A percentile compares a stretch with the other conserved stretches of the same genome.
Evolutionary conservation across 2,113 vertebrate genomes (phyloP).

Genomic region (Petrocephalus zakoni): DNA sequence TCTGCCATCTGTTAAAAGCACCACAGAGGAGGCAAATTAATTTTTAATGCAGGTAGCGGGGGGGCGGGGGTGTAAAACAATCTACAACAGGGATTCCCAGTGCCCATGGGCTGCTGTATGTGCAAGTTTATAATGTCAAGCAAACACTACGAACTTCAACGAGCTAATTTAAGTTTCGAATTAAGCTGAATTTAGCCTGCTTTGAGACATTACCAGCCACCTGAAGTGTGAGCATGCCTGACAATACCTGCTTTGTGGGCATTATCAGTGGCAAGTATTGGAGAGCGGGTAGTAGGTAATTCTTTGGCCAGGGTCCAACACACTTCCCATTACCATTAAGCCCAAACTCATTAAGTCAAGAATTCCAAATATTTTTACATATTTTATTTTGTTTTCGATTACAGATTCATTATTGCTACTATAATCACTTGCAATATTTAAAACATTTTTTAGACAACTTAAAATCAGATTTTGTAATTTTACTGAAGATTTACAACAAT

Average conservation of each 20-base stretch:
- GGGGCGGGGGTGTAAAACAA: background rate
- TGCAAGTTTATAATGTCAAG: background rate
- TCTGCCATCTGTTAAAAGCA: background rate
- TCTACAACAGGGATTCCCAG: background rate
- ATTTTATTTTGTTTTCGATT: constrained; percentile 66
- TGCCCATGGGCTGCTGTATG: background rate
- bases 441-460: constrained; percentile 73
- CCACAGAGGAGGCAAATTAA: background rate
- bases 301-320: background rate
- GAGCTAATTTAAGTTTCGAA: background rate
- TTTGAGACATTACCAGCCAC: background rate
- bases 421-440: constrained; percentile 88
- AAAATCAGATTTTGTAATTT: constrained; percentile 60
- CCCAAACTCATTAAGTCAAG: background rate
- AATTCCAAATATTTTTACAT: background rate
- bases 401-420: constrained; percentile 98
- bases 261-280: background rate
- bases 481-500: constrained; percentile 69
- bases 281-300: background rate
- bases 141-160: background rate
- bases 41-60: background rate
- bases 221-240: background rate
- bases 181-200: background rate
- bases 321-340: background rate
- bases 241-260: background rate